Percentiles rank a stretch among this genome's conserved stretches.
Conservation (phyloP, 2,113 vertebrate genomes). For the Natator depressus region DNA sequence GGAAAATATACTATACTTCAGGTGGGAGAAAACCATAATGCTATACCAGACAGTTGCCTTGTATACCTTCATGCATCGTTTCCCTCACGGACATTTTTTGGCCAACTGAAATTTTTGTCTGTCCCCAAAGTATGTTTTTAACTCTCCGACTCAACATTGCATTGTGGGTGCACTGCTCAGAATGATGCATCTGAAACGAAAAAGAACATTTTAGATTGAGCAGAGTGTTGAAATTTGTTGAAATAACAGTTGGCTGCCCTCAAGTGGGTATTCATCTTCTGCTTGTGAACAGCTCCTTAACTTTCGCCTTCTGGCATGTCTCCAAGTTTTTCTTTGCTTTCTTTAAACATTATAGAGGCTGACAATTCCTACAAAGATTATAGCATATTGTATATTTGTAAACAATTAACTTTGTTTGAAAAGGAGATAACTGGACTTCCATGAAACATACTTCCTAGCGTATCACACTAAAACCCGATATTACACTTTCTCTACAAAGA, state of each 20-base stretch:
- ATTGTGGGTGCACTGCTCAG: not conserved
- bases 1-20: not conserved
- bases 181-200: not conserved
- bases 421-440: not conserved
- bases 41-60: not conserved
- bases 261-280: not conserved
- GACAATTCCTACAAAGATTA: not conserved
- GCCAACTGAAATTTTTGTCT: not conserved
- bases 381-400: not conserved
- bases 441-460: not conserved
- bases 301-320: not conserved
- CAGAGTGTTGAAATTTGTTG: not conserved
- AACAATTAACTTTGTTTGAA: not conserved
- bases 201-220: not conserved
- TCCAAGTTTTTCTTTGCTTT: not conserved
- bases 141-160: not conserved
- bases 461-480: not conserved
- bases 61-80: not conserved
- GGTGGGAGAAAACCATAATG: not conserved
- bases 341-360: not conserved
- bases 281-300: not conserved
- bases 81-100: not conserved
- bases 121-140: not conserved
- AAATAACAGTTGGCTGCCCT: not conserved
- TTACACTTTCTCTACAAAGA: not conserved